Base-by-base conservation (phyloP, 1,140 invertebrate genomes). In the Heterodera carotae region DNA sequence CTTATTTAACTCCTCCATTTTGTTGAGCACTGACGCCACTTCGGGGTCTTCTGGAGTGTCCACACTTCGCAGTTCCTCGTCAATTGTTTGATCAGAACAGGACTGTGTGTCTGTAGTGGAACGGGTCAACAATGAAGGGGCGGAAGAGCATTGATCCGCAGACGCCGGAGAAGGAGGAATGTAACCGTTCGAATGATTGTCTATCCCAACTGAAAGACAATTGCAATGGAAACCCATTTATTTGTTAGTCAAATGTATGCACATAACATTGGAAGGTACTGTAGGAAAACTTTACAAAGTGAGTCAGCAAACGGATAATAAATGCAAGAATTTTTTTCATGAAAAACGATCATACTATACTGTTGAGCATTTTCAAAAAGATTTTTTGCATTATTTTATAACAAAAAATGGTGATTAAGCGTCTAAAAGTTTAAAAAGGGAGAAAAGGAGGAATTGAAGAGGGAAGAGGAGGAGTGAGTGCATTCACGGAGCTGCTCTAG, bases 1-100 rank as follows among this genome's bases (percentile, higher is more conserved):
- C 84, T 74, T 79, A 71, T 86, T 86, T n/a, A 86, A 69, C 70
- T 87, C 82, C 70, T 86, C 85, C 85, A 86, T 86, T 80, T 86
- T 86, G 67, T 68, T 69, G 25, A 86, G 79, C 12, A 86, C 34
- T 27, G 76, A 70, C 39, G 80, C 75, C 56, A 85, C 75, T 78
- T 85, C 84, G 36, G 75, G 56, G 56, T 74, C 71, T 31, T 74
- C 71, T 15, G 56, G 33, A 29, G 71, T 74, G 64, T 64, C 29
- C 29, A 73, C 25, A 73, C 71, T 73, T 27, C 12, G 43, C 25
- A 39, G 34, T 60, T 74, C 71, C 12, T 74, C 71, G 36, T 56
- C 43, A 29, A 60, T 39, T 73, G 64, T 6, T 34, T 60, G 59
- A 18, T 60, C 71, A 10, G 56, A 74, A 64, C 56, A 74, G n/a